Evolutionary conservation across 2,888 invertebrate species (phyloP), one percentile per base, ranked within the genome.

Genomic region (Lottia gigantea): DNA sequence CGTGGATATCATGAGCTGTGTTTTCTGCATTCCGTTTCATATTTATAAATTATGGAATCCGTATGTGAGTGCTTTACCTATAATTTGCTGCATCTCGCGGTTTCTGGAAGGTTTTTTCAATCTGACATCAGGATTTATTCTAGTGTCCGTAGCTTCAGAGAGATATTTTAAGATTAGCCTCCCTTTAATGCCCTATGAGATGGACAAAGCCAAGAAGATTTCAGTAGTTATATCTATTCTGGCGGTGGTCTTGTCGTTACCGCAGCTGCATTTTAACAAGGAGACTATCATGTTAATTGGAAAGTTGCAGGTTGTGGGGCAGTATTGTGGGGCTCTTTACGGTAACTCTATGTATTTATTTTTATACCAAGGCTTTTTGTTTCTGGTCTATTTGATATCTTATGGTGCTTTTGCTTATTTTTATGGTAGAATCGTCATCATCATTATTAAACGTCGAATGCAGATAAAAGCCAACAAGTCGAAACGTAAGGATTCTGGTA

Each of bases 81-180:
- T 75, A 65, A 77, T 80, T 0, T 83, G 82, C 65, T 80, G 78
- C 67, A 74, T 82, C 19, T 74, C 80, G 11, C 65, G 83, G 46
- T 83, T 82, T 71, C 71, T 78, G 61, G 72, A 80, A 26, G 77
- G 78, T 11, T 76, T 81, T 61, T 78, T 80, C 0, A 77, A 80
- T 8, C 78, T 81, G 15, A 76, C 80, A 12, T 81, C 82, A 11
- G 80, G 80, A 65, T 79, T 82, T 55, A 81, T 76, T 12, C 71
- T 83, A 16, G 80, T 82, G 46, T 82, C 82, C 65, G 82, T 83
- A 14, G 81, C 82, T 2, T 83, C 82, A 66, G 81, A 82, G 67
- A 73, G 82, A 55, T 83, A 82, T 70, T 82, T 81, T 73, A 82
- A 83, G 74, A 78, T 83, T 16, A 80, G 81, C 70, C 78, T 77